Conservation (phyloP, 2,113 vertebrate species). For the Andinoacara biseriatus region DNA sequence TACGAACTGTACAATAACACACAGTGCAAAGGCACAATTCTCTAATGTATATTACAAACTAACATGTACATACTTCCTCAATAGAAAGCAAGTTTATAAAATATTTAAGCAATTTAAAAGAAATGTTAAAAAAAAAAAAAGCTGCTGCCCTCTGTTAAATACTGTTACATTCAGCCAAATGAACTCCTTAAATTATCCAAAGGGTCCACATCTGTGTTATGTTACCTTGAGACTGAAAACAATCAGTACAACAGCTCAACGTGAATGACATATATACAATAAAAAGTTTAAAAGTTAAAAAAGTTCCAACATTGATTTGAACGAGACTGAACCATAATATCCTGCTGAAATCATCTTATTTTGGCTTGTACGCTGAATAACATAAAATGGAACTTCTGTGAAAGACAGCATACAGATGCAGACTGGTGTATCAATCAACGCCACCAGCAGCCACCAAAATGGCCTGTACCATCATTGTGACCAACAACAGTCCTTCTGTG, state of each 20-base stretch:
- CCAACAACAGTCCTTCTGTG: conserved; percentile 14
- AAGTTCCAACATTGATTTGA: conserved; percentile 19
- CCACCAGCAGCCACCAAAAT: neutral
- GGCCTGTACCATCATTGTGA: conserved; percentile 27
- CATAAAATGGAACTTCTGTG: conserved; percentile 44
- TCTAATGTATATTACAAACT: conserved; percentile 77
- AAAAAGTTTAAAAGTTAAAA: conserved; percentile 63
- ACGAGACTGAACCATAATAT: conserved; percentile 9
- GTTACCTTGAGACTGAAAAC: conserved; percentile 21
- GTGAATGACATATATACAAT: conserved; percentile 64
- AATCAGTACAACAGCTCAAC: conserved; percentile 80
- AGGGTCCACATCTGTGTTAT: conserved; percentile 23
- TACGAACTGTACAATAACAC: conserved; percentile 84
- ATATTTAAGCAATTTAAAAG: conserved; percentile 65
- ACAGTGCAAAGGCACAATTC: conserved; percentile 79
- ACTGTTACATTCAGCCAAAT: conserved; percentile 61
- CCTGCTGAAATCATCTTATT: conserved; percentile 42
- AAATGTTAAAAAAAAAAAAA: conserved; percentile 49
- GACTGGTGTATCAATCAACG: conserved; percentile 11
- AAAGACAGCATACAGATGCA: conserved; percentile 35
- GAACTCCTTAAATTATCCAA: conserved; percentile 22
- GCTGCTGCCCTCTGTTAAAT: conserved; percentile 45
- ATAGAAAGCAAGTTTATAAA: conserved; percentile 72
- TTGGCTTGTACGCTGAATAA: conserved; percentile 63
- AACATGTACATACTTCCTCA: conserved; percentile 80